Evolutionary conservation across 2,888 invertebrate genomes (phyloP).

Genomic region (Cephus pulcher): DNA sequence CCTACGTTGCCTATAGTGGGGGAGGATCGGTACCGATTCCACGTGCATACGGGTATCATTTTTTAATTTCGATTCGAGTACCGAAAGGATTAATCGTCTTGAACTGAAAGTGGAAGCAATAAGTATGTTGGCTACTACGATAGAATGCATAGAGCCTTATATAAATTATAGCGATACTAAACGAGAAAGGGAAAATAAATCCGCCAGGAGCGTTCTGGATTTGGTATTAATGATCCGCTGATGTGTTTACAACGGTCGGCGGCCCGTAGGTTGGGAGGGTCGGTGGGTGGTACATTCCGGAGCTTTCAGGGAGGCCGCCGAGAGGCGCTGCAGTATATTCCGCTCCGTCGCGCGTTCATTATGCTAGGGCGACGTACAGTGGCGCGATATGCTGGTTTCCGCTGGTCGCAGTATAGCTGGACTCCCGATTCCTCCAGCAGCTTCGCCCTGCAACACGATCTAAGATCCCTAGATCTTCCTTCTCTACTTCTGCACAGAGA

Average conservation of each 20-base stretch:
- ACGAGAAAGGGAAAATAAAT: background rate
- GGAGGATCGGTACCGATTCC: too few species aligned
- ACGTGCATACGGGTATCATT: background rate
- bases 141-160: background rate
- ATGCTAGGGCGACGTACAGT: slow-evolving; percentile 25
- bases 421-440: background rate
- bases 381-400: background rate
- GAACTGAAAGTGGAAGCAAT: background rate
- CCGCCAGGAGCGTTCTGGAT: slow-evolving; percentile 7
- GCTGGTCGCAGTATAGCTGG: background rate
- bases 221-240: slow-evolving; percentile 35
- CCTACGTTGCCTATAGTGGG: background rate
- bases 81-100: background rate
- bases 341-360: slow-evolving; percentile 48
- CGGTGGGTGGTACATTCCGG: slow-evolving; percentile 51
- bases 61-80: background rate
- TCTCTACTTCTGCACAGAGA: background rate
- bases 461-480: background rate
- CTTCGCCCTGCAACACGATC: background rate
- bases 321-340: slow-evolving; percentile 42
- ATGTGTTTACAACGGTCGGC: slow-evolving; percentile 34
- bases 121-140: background rate
- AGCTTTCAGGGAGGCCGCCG: slow-evolving; percentile 46
- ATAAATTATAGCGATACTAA: background rate
- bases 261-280: slow-evolving; percentile 24